Percentiles rank a stretch among this genome's conserved stretches.
Evolutionary conservation across 2,113 vertebrate species (phyloP).

Genomic region (Megaceryle torquata): DNA sequence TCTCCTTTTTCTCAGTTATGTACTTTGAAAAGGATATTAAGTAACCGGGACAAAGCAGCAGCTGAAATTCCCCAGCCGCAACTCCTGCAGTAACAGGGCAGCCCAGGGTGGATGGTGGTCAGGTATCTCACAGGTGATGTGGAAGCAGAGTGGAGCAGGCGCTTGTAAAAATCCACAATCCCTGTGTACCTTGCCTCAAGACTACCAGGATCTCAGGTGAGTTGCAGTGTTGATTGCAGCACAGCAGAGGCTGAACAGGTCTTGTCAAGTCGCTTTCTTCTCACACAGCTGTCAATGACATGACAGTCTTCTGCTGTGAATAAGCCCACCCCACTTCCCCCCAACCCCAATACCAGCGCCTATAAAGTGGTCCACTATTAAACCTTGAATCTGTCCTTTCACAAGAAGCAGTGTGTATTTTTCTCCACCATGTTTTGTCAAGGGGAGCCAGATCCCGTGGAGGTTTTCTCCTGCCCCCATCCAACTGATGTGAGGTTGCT

Average conservation of each 20-base stretch:
- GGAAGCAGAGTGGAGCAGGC: not conserved
- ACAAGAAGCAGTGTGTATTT: not conserved
- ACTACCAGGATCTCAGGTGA: no score
- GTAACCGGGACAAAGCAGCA: not conserved
- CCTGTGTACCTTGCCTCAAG: not conserved
- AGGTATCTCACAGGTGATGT: not conserved
- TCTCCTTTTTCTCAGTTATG: not conserved
- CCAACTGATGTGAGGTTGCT: not conserved
- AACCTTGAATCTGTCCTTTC: not conserved
- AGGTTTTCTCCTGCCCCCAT: not conserved
- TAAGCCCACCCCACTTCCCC: not conserved
- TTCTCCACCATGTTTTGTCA: not conserved
- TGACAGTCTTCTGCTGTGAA: slow-evolving; percentile 9
- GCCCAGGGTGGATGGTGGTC: not conserved
- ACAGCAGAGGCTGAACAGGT: not conserved
- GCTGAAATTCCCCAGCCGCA: not conserved
- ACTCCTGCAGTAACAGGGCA: not conserved
- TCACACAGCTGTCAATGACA: not conserved
- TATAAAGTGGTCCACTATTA: not conserved
- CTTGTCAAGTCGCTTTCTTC: not conserved
- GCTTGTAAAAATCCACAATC: not conserved
- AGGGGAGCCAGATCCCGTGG: not conserved
- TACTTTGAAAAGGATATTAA: not conserved
- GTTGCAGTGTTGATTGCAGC: fast-evolving
- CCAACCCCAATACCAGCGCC: no score